Evolutionary conservation across 2,888 invertebrate species (phyloP).

Genomic region (Polydesmus complanatus): DNA sequence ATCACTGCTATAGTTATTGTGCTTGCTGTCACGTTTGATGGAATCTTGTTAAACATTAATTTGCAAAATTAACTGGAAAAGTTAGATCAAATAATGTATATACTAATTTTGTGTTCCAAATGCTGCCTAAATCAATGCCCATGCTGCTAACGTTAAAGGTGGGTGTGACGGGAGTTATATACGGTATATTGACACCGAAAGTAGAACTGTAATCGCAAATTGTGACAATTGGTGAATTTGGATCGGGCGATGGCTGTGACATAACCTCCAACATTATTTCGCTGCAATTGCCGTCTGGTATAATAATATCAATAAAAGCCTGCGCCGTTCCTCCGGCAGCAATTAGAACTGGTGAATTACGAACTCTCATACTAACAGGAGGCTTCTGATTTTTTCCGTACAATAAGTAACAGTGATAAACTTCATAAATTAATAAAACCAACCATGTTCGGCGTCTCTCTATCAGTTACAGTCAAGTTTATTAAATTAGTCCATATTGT

Average conservation of each 20-base stretch:
- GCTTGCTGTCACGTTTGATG: background rate
- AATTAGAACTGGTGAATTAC: background rate
- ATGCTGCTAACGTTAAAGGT: background rate
- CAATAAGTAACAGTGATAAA: background rate
- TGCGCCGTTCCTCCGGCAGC: background rate
- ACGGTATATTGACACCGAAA: slow-evolving; percentile 10
- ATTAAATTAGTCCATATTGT: slow-evolving; percentile 6
- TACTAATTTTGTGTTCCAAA: slow-evolving; percentile 7
- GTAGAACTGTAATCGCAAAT: background rate
- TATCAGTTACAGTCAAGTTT: background rate
- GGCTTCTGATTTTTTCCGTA: background rate
- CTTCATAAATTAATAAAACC: background rate
- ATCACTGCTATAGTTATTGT: slow-evolving; percentile 1
- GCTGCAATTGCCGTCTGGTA: background rate
- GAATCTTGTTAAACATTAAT: background rate
- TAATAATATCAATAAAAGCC: background rate
- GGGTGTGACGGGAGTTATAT: background rate
- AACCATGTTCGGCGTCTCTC: background rate
- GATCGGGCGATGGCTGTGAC: background rate
- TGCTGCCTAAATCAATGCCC: background rate
- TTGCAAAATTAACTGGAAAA: too few species aligned
- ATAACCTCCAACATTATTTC: slow-evolving; percentile 2
- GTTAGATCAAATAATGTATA: too few species aligned
- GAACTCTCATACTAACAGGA: background rate
- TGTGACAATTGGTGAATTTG: background rate